Evolutionary conservation across 2,888 invertebrate genomes (phyloP).

Genomic region (Trachelus tabidus): DNA sequence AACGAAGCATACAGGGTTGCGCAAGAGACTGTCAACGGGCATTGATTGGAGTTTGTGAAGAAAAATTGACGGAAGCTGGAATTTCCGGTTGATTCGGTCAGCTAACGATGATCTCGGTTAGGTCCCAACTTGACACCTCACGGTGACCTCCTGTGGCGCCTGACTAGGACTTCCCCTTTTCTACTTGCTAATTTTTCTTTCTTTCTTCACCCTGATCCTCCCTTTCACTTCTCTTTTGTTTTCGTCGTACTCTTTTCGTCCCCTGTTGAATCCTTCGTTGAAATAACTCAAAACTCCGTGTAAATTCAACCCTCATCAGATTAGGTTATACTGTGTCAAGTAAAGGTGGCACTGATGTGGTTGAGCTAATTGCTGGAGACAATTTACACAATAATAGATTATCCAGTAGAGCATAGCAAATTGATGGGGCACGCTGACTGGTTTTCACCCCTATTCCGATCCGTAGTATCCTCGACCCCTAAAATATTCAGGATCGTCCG

Average conservation of each 20-base stretch:
- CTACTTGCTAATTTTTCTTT: conserved; percentile 13
- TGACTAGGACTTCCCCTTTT: conserved; percentile 3
- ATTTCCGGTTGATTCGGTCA: conserved; percentile 67
- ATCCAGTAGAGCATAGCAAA: conserved; percentile 34
- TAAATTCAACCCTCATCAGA: too few relatives aligned
- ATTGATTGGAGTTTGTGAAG: too few relatives aligned
- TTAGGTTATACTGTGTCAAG: too few relatives aligned
- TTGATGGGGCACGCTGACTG: conserved; percentile 50
- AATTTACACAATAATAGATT: conserved; percentile 65
- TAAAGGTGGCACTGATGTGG: too few relatives aligned
- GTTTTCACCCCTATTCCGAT: conserved; percentile 25
- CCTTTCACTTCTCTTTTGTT: conserved; percentile 3
- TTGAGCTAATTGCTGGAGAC: conserved; percentile 3
- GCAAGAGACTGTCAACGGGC: too few relatives aligned
- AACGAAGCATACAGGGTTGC: too few relatives aligned
- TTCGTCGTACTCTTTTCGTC: conserved; percentile 42
- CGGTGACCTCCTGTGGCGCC: too few relatives aligned
- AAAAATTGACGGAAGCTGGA: conserved; percentile 62
- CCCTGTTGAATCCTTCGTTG: too few relatives aligned
- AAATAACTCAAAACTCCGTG: too few relatives aligned
- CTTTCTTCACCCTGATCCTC: conserved; percentile 3
- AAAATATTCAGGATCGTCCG: too few relatives aligned
- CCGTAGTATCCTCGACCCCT: too few relatives aligned
- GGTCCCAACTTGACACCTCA: too few relatives aligned
- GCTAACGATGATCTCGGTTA: conserved; percentile 57